These are phyloP conservation scores for Merops nubicus DNA, from an alignment of 2,113 vertebrate genomes.

Conservation along the genomic window DNA sequence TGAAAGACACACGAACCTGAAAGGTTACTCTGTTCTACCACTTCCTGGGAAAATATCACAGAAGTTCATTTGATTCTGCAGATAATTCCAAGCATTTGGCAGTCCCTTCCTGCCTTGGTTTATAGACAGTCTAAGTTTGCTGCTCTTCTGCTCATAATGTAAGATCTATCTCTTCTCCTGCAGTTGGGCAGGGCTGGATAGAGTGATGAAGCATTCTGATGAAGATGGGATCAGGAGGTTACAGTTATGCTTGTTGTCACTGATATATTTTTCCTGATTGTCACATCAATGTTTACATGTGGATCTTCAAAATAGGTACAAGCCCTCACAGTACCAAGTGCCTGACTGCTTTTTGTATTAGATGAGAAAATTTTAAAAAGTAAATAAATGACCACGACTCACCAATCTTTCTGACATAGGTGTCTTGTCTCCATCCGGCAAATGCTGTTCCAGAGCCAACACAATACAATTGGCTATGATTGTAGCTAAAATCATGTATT, in stretches of 20 bases:
- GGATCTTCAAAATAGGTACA: background rate
- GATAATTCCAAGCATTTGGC: background rate
- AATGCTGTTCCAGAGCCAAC: constrained; percentile 94
- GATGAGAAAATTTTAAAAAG: background rate
- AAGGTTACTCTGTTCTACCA: background rate
- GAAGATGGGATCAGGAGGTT: background rate
- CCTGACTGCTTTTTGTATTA: background rate
- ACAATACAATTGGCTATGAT: constrained; percentile 99
- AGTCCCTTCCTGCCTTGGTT: background rate
- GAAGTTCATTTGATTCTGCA: background rate
- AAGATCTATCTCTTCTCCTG: background rate
- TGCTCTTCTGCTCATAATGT: background rate
- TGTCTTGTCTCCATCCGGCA: constrained; percentile 93
- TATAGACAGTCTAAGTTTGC: background rate
- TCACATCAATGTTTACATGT: background rate
- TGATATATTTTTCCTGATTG: background rate
- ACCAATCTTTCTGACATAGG: constrained; percentile 97
- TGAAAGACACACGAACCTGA: background rate
- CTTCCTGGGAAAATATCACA: background rate
- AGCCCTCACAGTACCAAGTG: background rate
- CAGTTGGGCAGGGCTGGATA: background rate
- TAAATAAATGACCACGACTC: constrained; percentile 70
- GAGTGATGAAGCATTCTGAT: constrained; percentile 27
- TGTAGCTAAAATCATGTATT: constrained; percentile 98
- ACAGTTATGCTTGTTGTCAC: background rate